Conservation (phyloP, 2,888 invertebrate genomes). For the Netelia inedita region DNA sequence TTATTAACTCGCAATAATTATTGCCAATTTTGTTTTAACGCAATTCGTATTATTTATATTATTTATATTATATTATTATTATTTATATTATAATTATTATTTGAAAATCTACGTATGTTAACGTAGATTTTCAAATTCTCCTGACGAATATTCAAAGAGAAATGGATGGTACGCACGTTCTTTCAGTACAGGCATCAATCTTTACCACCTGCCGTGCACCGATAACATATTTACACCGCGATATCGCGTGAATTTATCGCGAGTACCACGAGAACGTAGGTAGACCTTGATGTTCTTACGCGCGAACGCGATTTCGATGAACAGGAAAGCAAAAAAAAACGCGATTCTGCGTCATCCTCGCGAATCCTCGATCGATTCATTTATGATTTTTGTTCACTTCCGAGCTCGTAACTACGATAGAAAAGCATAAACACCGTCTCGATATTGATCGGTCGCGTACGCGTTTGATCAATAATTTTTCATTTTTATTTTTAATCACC, state of each 20-base stretch:
- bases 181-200: too few relatives aligned
- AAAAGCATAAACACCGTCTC: not conserved
- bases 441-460: conserved; percentile 37
- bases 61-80: too few relatives aligned
- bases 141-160: not conserved
- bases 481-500: not conserved
- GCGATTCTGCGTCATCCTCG: conserved; percentile 42
- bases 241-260: conserved; percentile 48
- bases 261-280: not conserved
- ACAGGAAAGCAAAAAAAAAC: conserved; percentile 17
- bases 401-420: not conserved
- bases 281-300: not conserved
- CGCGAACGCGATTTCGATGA: conserved; percentile 13
- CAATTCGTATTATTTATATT: too few relatives aligned
- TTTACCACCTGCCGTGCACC: conserved; percentile 25
- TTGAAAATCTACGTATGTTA: too few relatives aligned
- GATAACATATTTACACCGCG: conserved; percentile 34
- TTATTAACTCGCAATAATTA: too few relatives aligned
- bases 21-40: too few relatives aligned
- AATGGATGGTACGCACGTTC: not conserved
- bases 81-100: too few relatives aligned
- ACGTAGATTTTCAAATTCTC: too few relatives aligned
- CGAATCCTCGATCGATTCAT: conserved; percentile 40
- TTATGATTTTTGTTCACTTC: conserved; percentile 35
- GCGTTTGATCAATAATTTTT: conserved; percentile 53